Base-by-base conservation (phyloP, 2,888 invertebrate species). In the Temnothorax ravouxi region DNA sequence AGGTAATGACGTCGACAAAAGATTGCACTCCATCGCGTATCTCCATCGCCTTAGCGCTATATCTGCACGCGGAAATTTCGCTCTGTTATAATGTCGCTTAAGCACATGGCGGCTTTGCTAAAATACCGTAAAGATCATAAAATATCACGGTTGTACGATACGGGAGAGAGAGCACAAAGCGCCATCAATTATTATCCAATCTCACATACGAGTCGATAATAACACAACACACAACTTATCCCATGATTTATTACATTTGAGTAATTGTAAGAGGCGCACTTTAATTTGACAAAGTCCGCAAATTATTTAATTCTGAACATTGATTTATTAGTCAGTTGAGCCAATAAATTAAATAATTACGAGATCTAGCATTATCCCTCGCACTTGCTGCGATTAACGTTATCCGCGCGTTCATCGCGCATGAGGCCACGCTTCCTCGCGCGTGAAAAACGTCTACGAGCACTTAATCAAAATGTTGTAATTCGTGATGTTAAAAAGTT, bases 1-100 rank as follows among this genome's bases (percentile, higher is more conserved):
- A 38, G 50, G 69, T 83, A 67, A 83, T 83, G 69, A 83, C 41
- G 69, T 83, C 80, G 80, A 34, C 52, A 69, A 80, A 44, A 83
- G 83, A 83, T 80, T 80, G 66, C 38, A n/a, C 41, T 15, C 18
- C 1, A 11, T 52, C 29, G 64, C 62, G 6, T 54, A 69, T n/a
- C 15, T 54, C 67, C 34, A 69, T 79, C 21, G 64, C 54, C 44
- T 59, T 34, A 11, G 38, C 29, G 47, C 54, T 62, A 44, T 29
- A 47, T 59, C 47, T 21, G n/a, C 21, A 11, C 41, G 44, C 13
- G 29, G 18, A 71, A 59, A 59, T 71, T 47, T 69, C 47, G 21
- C 29, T 54, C 54, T 69, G 21, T 71, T 59, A 47, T 21, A 79
- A 71, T 25, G 29, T 79, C 56, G 69, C 34, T 56, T 66, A 29